Evolutionary conservation across 2,113 vertebrate genomes (phyloP).

Genomic region (Alligator sinensis): DNA sequence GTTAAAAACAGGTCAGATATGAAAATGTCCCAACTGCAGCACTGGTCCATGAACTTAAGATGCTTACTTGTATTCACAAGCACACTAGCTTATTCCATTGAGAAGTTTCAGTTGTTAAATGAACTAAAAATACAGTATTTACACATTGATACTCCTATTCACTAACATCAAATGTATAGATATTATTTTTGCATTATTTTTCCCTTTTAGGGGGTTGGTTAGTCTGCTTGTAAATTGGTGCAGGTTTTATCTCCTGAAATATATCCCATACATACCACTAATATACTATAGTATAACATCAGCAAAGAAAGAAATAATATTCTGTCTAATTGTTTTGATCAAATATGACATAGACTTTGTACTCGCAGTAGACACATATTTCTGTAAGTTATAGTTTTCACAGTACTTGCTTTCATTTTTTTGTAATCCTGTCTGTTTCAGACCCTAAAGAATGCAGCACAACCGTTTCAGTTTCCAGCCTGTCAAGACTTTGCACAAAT

Average conservation of each 20-base stretch:
- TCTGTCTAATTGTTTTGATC: conserved; percentile 59
- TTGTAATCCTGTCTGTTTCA: conserved; percentile 67
- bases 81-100: neutral
- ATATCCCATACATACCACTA: conserved; percentile 25
- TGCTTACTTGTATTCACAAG: neutral
- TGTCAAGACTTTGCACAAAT: conserved; percentile 67
- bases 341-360: conserved; percentile 56
- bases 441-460: conserved; percentile 57
- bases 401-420: conserved; percentile 60
- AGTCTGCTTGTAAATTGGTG: conserved; percentile 20
- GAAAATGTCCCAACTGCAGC: neutral
- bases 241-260: conserved; percentile 12
- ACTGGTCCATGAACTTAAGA: neutral
- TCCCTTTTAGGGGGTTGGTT: neutral
- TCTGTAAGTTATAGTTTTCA: conserved; percentile 59
- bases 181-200: neutral
- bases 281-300: conserved; percentile 47
- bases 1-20: neutral
- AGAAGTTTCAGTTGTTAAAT: neutral
- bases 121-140: conserved; percentile 8
- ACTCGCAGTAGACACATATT: neutral
- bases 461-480: conserved; percentile 64
- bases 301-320: conserved; percentile 36
- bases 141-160: neutral
- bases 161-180: neutral